These are phyloP conservation scores for Rachycentron canadum DNA, from an alignment of 2,797 vertebrate genomes.

Conservation along the genomic window DNA sequence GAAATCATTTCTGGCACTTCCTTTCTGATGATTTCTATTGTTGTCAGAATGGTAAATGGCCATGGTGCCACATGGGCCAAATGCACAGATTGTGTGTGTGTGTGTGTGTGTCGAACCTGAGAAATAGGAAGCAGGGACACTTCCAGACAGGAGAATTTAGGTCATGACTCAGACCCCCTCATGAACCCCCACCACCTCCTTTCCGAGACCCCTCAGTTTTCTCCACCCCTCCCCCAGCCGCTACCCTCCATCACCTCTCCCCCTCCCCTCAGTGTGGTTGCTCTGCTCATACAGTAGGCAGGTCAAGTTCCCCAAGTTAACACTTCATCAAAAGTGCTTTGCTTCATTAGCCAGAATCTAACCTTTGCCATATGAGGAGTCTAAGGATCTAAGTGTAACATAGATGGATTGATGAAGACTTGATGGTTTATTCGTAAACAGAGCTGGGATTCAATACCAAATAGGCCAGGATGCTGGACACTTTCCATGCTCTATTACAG, in stretches of 20 bases:
- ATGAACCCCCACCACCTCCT: slow-evolving; percentile 67
- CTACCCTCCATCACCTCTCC: slow-evolving; percentile 60
- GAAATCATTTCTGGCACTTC: neutral
- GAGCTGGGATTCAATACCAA: slow-evolving; percentile 36
- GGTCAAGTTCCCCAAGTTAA: slow-evolving; percentile 59
- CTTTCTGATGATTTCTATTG: no score
- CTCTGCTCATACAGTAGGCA: slow-evolving; percentile 60
- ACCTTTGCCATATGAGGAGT: slow-evolving; percentile 5
- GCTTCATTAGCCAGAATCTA: slow-evolving; percentile 40
- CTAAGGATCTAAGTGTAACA: neutral
- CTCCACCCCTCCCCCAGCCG: slow-evolving; percentile 71
- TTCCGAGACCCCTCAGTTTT: slow-evolving; percentile 66
- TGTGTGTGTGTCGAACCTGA: slow-evolving; percentile 7
- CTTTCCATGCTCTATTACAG: slow-evolving; percentile 42
- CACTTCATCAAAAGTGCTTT: slow-evolving; percentile 19
- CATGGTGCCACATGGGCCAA: neutral
- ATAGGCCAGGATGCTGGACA: slow-evolving; percentile 51
- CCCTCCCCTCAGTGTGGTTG: slow-evolving; percentile 8
- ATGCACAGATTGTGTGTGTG: slow-evolving; percentile 21
- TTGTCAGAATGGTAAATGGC: slow-evolving; percentile 2
- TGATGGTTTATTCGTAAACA: slow-evolving; percentile 9
- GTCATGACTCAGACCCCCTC: slow-evolving; percentile 80
- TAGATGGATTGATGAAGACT: slow-evolving; percentile 24
- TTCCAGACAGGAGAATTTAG: slow-evolving; percentile 78
- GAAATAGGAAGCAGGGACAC: slow-evolving; percentile 41